A percentile compares a stretch with the other conserved stretches of the same genome.
These are phyloP conservation scores for Tiliacea citrago DNA, from an alignment of 2,888 invertebrate species.

Conservation along the genomic window DNA sequence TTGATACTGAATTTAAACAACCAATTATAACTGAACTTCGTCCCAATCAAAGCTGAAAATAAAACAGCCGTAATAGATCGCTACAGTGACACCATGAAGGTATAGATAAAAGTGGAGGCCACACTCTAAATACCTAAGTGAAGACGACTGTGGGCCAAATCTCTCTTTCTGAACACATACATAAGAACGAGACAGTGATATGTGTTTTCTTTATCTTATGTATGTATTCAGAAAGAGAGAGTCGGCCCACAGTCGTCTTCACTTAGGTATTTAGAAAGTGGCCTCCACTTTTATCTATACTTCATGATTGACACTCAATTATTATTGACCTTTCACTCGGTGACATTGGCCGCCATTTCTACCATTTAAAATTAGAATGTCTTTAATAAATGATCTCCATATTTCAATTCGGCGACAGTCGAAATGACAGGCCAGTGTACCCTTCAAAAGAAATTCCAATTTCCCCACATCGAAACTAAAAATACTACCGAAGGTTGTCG, in stretches of 20 bases:
- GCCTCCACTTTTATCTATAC: no score
- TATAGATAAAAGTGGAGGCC: no score
- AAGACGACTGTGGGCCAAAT: no score
- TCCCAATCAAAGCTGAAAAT: background rate
- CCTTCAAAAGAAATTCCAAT: constrained; percentile 36
- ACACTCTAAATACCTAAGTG: no score
- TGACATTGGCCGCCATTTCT: constrained; percentile 6
- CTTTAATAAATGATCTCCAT: constrained; percentile 6
- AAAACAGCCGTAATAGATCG: background rate
- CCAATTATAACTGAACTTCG: background rate
- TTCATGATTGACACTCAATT: constrained; percentile 19
- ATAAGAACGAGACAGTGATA: no score
- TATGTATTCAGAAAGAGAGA: no score
- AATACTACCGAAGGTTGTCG: constrained; percentile 31
- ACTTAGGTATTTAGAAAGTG: no score
- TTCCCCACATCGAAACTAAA: constrained; percentile 47
- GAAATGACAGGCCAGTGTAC: constrained; percentile 3
- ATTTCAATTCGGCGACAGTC: constrained; percentile 12
- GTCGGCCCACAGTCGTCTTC: no score
- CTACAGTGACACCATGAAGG: background rate
- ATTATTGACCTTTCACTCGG: background rate
- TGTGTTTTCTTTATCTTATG: no score
- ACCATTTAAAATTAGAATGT: constrained; percentile 9
- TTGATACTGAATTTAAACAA: background rate
- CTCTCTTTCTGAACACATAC: no score